These are phyloP conservation scores for Cyclophora albipunctata DNA, from an alignment of 2,888 invertebrate species.

Conservation along the genomic window DNA sequence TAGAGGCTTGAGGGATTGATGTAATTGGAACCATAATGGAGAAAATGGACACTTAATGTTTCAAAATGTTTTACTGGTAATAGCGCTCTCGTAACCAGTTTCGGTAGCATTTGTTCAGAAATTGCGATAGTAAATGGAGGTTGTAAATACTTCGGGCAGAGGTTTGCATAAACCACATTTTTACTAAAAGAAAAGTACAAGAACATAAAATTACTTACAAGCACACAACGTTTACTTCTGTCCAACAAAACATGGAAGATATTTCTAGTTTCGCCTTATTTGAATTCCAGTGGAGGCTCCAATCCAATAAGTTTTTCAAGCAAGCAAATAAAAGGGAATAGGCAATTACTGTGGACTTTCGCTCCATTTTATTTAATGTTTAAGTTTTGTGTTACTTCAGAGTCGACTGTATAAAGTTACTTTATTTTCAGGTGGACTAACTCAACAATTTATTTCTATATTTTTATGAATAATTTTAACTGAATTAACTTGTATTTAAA, in stretches of 20 bases:
- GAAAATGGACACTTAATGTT: slow-evolving; percentile 3
- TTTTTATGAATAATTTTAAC: too few species aligned
- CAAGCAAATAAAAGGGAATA: slow-evolving; percentile 21
- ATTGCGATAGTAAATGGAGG: too few species aligned
- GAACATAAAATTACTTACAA: neutral
- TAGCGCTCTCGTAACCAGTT: neutral
- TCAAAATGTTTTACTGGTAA: slow-evolving; percentile 5
- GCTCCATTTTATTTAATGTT: slow-evolving; percentile 15
- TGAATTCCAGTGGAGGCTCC: slow-evolving; percentile 19
- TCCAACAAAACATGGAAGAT: slow-evolving; percentile 8
- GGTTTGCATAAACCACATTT: neutral
- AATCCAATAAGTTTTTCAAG: slow-evolving; percentile 19
- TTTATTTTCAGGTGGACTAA: too few species aligned
- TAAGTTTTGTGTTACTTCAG: slow-evolving; percentile 9
- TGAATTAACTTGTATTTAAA: too few species aligned
- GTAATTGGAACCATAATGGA: neutral
- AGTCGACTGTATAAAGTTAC: slow-evolving; percentile 5
- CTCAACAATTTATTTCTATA: too few species aligned
- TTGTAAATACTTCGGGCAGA: neutral
- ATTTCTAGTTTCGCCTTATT: slow-evolving; percentile 18
- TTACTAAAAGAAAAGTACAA: too few species aligned
- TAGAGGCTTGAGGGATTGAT: slow-evolving; percentile 1
- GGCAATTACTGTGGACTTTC: slow-evolving; percentile 17
- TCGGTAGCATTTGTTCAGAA: too few species aligned
- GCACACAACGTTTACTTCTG: slow-evolving; percentile 6